Base-by-base conservation (phyloP, 1,140 invertebrate genomes). In the Drosophila lini region DNA sequence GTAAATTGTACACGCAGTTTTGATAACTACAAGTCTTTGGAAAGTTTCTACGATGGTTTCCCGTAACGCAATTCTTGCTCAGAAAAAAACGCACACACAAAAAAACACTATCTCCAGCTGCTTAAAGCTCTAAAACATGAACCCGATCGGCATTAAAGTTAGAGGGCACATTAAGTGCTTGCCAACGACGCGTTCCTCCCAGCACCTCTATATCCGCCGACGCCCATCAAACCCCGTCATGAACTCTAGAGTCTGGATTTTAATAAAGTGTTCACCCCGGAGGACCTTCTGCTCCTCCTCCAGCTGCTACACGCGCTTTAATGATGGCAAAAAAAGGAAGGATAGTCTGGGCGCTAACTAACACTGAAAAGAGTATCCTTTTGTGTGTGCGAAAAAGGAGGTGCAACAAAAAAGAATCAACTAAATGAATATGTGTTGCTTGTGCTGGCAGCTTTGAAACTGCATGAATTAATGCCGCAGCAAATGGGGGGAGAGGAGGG, bases 381-480 rank as follows among this genome's bases (percentile, higher is more conserved):
- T 81, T 82, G 47, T 77, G 60, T 70, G 50, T 41, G 32, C 58
- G 16, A 60, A 70, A 60, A 70, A 22, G 60, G 38, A 74, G 80
- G 68, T 60, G 63, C 65, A 58, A 73, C 59, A 42, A 60, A 45
- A 79, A 59, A 78, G 55, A 77, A 70, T 70, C 47, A 80, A 68
- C 81, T 80, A 69, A 59, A 76, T 61, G 74, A 68, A 52, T 74
- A 78, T 56, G 59, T 74, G 59, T 74, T 52, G 63, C 71, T 57
- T 59, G 60, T 34, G 57, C 53, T 69, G 65, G 50, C 63, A 58
- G 80, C 65, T 81, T 74, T 74, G 80, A 78, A 84, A 70, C 74
- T 86, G 75, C 75, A 82, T 86, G 75, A 85, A 85, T 85, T 85
- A 85, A 86, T 86, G 83, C 79, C 74, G 61, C 82, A 56, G 45